Conservation (phyloP, 35 echinoderm and acorn worm species). For the Apostichopus californicus region DNA sequence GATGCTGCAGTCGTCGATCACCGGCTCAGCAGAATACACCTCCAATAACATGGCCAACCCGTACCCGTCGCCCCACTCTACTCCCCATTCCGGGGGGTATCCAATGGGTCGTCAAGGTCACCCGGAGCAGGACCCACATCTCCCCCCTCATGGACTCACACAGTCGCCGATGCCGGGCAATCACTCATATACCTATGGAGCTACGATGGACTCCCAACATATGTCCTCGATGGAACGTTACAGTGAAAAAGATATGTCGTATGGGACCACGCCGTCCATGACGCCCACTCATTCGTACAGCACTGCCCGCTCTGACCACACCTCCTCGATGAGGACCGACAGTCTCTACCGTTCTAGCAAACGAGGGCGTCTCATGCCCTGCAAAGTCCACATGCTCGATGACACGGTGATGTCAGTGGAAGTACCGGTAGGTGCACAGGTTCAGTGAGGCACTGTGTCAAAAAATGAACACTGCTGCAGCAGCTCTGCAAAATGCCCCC, state of each 20-base stretch:
- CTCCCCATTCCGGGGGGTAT: not conserved
- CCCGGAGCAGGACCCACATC: not conserved
- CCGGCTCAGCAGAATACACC: slow-evolving; percentile 52
- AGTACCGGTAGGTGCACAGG: slow-evolving; percentile 70
- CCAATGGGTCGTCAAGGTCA: slow-evolving; percentile 6
- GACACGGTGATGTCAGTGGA: slow-evolving; percentile 82
- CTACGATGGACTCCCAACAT: not conserved
- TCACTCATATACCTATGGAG: slow-evolving; percentile 60
- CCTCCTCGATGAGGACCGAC: slow-evolving; percentile 62
- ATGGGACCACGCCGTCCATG: slow-evolving; percentile 74
- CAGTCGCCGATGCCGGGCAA: slow-evolving; percentile 52
- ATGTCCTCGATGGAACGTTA: slow-evolving; percentile 44
- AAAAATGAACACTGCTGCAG: too few relatives aligned
- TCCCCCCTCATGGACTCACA: slow-evolving; percentile 34
- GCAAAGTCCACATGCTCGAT: slow-evolving; percentile 92
- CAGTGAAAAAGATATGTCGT: slow-evolving; percentile 57
- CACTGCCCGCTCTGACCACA: slow-evolving; percentile 80
- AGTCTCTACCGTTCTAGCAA: slow-evolving; percentile 53
- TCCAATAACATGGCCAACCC: slow-evolving; percentile 32
- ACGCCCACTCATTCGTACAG: slow-evolving; percentile 97
- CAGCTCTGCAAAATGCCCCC: too few relatives aligned
- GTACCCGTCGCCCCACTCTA: not conserved
- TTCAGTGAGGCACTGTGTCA: not conserved
- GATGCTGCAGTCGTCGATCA: slow-evolving; percentile 58
- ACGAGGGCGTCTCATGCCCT: slow-evolving; percentile 71